Evolutionary conservation across 1,140 invertebrate genomes (phyloP).

Genomic region (Micrasema minimum): DNA sequence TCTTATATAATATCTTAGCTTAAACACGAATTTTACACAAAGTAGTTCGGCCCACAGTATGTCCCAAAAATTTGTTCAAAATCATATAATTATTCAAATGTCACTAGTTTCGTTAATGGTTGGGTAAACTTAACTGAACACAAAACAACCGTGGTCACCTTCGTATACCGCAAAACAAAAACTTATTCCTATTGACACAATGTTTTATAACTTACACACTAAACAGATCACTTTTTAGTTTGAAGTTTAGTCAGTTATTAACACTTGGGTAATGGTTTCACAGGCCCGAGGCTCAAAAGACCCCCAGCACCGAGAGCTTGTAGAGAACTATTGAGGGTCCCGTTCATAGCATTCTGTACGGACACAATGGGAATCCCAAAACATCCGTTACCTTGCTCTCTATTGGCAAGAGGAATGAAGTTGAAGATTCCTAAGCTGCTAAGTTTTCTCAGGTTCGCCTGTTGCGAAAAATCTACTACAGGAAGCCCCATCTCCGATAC

Average conservation of each 20-base stretch:
- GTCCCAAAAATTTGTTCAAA: no score
- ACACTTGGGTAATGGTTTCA: conserved; percentile 70
- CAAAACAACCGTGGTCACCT: no score
- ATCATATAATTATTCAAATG: no score
- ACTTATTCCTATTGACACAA: no score
- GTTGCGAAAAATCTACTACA: conserved; percentile 77
- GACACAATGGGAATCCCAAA: conserved; percentile 80
- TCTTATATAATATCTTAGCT: no score
- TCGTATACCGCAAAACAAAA: no score
- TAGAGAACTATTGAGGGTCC: conserved; percentile 67
- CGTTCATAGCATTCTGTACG: conserved; percentile 72
- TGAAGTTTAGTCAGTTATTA: not conserved
- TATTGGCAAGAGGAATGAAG: conserved; percentile 77
- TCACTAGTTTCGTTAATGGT: no score
- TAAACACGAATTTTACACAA: no score
- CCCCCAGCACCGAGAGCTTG: conserved; percentile 74
- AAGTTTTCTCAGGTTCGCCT: conserved; percentile 71
- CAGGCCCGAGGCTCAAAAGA: conserved; percentile 75
- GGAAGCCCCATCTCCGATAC: conserved; percentile 75
- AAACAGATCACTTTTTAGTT: not conserved
- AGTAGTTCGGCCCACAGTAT: no score
- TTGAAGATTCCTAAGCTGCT: conserved; percentile 76
- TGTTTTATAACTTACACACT: no score
- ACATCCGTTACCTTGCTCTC: conserved; percentile 71
- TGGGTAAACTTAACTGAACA: no score